These are phyloP conservation scores for Danio jaintianensis DNA, from an alignment of 2,797 vertebrate genomes.

Conservation along the genomic window DNA sequence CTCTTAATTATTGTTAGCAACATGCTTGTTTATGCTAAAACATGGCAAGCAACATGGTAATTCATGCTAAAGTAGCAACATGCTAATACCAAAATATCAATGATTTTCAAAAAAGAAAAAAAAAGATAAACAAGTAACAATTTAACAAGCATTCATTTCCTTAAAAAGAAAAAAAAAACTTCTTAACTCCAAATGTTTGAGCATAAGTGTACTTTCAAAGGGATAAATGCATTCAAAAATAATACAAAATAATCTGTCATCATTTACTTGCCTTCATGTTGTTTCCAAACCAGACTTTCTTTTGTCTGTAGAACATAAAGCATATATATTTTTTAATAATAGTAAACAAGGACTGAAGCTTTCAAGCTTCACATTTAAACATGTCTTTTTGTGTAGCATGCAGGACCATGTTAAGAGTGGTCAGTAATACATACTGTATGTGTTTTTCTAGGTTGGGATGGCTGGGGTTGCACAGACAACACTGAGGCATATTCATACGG, in stretches of 20 bases:
- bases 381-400: neutral
- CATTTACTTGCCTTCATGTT: neutral
- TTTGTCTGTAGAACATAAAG: neutral
- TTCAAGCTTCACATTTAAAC: neutral
- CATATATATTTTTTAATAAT: neutral
- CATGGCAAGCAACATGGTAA: too few species aligned
- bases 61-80: too few species aligned
- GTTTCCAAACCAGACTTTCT: neutral
- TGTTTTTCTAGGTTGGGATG: slow-evolving; percentile 87
- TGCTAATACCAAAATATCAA: too few species aligned
- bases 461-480: slow-evolving; percentile 97
- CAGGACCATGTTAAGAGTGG: slow-evolving; percentile 4
- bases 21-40: too few species aligned
- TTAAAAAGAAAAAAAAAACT: neutral
- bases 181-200: neutral
- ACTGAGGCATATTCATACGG: slow-evolving; percentile 92
- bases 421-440: neutral
- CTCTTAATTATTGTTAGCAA: too few species aligned
- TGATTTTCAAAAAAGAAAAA: too few species aligned
- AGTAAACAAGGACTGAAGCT: neutral
- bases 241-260: neutral
- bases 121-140: too few species aligned
- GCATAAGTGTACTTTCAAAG: neutral
- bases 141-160: neutral
- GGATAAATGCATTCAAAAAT: neutral